A percentile compares a stretch with the other conserved stretches of the same genome.
These are phyloP conservation scores for Periophthalmodon schlosseri DNA, from an alignment of 2,113 vertebrate genomes.

Conservation along the genomic window DNA sequence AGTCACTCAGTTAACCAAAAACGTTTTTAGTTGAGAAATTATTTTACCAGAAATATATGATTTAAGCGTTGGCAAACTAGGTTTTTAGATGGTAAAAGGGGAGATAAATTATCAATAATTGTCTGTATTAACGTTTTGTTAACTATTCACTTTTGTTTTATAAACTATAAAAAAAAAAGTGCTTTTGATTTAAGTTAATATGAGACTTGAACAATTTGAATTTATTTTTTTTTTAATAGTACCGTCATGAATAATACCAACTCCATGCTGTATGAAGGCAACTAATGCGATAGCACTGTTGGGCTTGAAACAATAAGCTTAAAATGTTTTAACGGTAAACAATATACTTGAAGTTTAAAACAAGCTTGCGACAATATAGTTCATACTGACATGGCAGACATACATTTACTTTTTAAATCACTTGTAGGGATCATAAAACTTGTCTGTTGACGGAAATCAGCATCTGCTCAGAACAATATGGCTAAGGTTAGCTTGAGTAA, in stretches of 20 bases:
- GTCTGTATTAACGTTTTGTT: no score
- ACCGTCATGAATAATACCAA: background rate
- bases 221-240: background rate
- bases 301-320: background rate
- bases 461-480: constrained; percentile 7
- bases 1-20: no score
- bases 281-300: background rate
- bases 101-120: no score
- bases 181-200: no score
- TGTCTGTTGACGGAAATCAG: background rate
- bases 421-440: background rate
- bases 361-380: background rate
- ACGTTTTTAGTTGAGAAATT: no score
- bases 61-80: no score
- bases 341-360: background rate
- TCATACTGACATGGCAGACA: background rate
- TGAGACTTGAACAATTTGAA: no score
- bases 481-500: constrained; percentile 17
- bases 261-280: background rate
- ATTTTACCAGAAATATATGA: no score
- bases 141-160: no score
- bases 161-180: no score
- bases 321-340: background rate
- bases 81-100: no score
- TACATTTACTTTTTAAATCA: background rate